Percentiles rank a stretch among this genome's conserved stretches.
Conservation (phyloP, 2,113 vertebrate species). For the Theropithecus gelada region DNA sequence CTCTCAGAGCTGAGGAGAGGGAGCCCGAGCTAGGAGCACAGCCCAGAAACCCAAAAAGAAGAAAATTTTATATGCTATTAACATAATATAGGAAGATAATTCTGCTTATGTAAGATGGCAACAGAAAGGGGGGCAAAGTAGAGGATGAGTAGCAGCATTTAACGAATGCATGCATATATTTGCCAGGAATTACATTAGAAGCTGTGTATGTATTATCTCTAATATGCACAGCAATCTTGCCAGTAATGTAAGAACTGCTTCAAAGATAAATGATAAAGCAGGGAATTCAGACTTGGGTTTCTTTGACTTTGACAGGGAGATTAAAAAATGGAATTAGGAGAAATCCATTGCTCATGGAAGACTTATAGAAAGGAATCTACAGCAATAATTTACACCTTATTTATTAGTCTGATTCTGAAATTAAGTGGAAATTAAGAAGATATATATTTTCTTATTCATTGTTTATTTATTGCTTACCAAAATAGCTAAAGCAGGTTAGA, state of each 20-base stretch:
- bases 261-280: not conserved
- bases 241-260: not conserved
- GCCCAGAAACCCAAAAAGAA: not conserved
- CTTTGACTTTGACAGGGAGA: constrained; percentile 19
- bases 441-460: not conserved
- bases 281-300: not conserved
- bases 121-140: not conserved
- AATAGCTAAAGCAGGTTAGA: not conserved
- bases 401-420: constrained; percentile 1
- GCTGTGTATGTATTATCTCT: not conserved
- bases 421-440: not conserved
- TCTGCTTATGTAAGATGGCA: not conserved
- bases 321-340: not conserved
- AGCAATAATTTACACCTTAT: not conserved
- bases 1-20: no score
- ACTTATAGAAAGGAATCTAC: not conserved
- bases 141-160: not conserved
- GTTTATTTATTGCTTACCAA: not conserved
- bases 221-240: not conserved
- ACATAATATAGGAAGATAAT: not conserved
- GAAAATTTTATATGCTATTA: not conserved
- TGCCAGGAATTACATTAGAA: not conserved
- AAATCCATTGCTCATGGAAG: not conserved
- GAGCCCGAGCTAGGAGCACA: no score
- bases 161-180: not conserved